Evolutionary conservation across 35 echinoderm and acorn worm species (phyloP).

Genomic region (Acanthaster planci): DNA sequence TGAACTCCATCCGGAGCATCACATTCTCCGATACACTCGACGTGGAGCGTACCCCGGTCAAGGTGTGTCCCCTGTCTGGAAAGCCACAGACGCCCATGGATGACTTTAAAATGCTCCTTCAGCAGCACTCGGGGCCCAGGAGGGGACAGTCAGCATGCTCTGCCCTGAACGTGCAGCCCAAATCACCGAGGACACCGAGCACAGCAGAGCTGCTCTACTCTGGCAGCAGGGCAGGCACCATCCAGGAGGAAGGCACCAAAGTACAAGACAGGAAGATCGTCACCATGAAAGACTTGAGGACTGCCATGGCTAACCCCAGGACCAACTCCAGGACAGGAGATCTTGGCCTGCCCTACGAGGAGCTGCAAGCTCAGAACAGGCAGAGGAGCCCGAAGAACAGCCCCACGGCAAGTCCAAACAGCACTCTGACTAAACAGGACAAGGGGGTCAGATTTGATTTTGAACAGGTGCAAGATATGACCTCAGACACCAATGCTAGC

Average conservation of each 20-base stretch:
- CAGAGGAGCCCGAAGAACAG: constrained; percentile 14
- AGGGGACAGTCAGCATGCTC: constrained; percentile 36
- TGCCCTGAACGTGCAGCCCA: constrained; percentile 52
- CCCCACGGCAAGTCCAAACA: not conserved
- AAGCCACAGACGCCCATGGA: constrained; percentile 86
- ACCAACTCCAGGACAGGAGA: constrained; percentile 33
- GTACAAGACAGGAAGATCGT: constrained; percentile 45
- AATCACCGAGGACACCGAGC: constrained; percentile 45
- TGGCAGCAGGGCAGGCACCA: constrained; percentile 20
- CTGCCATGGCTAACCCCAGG: constrained; percentile 54
- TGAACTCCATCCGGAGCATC: constrained; percentile 55
- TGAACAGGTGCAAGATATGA: not conserved
- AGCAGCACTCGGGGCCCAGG: constrained; percentile 48
- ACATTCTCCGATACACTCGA: constrained; percentile 86
- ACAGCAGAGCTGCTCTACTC: constrained; percentile 72
- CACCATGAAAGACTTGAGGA: constrained; percentile 61
- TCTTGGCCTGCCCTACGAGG: constrained; percentile 33
- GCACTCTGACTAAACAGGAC: constrained; percentile 7
- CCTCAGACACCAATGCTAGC: no score
- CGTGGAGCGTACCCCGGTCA: constrained; percentile 87
- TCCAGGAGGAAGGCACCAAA: constrained; percentile 37
- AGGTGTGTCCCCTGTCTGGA: constrained; percentile 79
- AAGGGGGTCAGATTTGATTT: constrained; percentile 3
- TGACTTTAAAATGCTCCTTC: constrained; percentile 81
- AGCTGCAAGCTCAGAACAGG: constrained; percentile 38